A percentile compares a stretch with the other conserved stretches of the same genome.
Conservation (phyloP, 2,797 vertebrate genomes). For the Coregonus sp. region DNA sequence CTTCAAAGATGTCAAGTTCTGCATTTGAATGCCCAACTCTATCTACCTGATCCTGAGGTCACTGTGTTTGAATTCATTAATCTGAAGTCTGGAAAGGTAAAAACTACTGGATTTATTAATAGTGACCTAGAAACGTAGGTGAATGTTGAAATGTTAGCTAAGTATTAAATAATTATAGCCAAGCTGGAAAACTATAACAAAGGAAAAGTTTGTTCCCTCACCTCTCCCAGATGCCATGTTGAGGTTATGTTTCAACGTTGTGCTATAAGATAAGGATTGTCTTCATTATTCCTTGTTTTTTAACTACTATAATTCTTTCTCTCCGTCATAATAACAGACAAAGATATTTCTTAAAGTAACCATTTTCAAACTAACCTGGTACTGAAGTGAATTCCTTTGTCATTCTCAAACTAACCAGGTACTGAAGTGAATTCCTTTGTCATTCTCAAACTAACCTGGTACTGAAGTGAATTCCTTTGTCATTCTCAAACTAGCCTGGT, state of each 20-base stretch:
- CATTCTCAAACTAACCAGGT: too few species aligned
- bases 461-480: too few species aligned
- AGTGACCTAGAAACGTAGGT: conserved; percentile 16
- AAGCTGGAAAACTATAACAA: not conserved
- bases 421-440: too few species aligned
- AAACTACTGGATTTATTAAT: not conserved
- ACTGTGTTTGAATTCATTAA: conserved; percentile 21
- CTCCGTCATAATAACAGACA: not conserved
- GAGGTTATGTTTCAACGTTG: not conserved
- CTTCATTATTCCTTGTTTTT: not conserved
- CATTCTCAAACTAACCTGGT: too few species aligned
- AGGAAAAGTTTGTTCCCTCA: not conserved
- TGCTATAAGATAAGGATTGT: not conserved
- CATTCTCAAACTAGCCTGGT: too few species aligned
- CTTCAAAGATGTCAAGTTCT: conserved; percentile 8
- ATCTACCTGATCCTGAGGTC: conserved; percentile 10
- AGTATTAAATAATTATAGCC: not conserved
- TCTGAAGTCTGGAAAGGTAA: not conserved
- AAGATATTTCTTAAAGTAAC: not conserved
- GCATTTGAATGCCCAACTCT: conserved; percentile 1
- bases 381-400: not conserved
- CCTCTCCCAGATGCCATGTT: not conserved
- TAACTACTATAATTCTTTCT: not conserved
- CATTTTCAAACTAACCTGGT: not conserved
- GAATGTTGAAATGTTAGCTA: not conserved